phyloP scores from a whole-genome alignment of 2,113 vertebrate species.

The Solea senegalensis region DNA sequence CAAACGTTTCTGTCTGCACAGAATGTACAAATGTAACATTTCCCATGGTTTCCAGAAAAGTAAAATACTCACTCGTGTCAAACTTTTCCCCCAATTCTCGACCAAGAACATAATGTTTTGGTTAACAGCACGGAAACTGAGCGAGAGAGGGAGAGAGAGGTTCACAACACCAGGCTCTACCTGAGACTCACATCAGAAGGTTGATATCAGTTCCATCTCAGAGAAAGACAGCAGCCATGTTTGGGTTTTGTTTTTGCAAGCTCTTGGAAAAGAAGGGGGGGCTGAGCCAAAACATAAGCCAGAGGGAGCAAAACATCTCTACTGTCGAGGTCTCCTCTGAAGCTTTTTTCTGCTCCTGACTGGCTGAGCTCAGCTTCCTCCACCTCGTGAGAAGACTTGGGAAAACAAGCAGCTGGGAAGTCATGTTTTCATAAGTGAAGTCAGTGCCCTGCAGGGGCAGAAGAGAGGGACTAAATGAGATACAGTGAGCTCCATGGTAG shows the following conservation, averaged over 20 bases:
- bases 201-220: conserved; percentile 8
- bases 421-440: conserved; percentile 77
- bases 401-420: conserved; percentile 76
- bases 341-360: conserved; percentile 50
- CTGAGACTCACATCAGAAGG: background rate
- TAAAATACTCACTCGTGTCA: too few relatives aligned
- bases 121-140: too few relatives aligned
- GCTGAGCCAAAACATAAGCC: conserved; percentile 66
- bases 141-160: background rate
- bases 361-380: conserved; percentile 68
- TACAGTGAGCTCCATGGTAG: conserved; percentile 35
- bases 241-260: conserved; percentile 56
- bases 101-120: too few relatives aligned
- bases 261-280: conserved; percentile 52
- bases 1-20: too few relatives aligned
- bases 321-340: conserved; percentile 45
- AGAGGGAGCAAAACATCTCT: conserved; percentile 53
- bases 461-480: conserved; percentile 64
- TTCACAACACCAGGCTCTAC: background rate
- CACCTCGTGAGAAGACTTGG: conserved; percentile 64
- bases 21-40: too few relatives aligned
- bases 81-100: too few relatives aligned
- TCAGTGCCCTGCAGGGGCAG: conserved; percentile 66
- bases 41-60: too few relatives aligned
- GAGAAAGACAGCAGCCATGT: conserved; percentile 33